A percentile compares a stretch with the other conserved stretches of the same genome.
phyloP scores from a whole-genome alignment of 1,140 invertebrate genomes.

The Polypedilum pembai region DNA sequence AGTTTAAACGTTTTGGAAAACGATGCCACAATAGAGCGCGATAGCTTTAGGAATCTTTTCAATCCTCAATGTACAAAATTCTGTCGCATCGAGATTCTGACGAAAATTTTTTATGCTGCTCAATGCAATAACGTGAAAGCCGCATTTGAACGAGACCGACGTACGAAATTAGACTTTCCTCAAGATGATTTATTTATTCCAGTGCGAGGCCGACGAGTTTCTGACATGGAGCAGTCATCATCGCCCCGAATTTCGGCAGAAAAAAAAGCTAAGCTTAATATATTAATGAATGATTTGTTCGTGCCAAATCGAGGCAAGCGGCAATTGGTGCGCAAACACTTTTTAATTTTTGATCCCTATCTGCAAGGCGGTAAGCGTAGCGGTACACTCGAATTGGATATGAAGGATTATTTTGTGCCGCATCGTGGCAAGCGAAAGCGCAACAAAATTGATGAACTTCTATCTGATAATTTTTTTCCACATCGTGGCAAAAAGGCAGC shows the following conservation, averaged over 20 bases:
- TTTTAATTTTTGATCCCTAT: background rate
- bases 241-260: background rate
- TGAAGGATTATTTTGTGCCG: constrained; percentile 12
- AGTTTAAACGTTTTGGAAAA: background rate
- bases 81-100: background rate
- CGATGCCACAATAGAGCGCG: background rate
- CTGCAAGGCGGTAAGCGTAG: background rate
- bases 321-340: background rate
- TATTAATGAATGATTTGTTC: constrained; percentile 3
- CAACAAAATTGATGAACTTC: background rate
- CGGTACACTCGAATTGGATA: background rate
- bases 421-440: background rate
- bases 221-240: background rate
- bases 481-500: background rate
- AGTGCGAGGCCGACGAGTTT: background rate
- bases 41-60: background rate
- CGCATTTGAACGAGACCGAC: background rate
- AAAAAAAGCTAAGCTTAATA: background rate
- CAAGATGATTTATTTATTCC: constrained; percentile 10
- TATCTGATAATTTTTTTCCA: background rate
- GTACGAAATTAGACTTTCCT: background rate
- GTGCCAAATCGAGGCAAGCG: background rate
- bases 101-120: background rate
- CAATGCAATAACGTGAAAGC: background rate
- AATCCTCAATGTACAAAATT: background rate